These are phyloP conservation scores for Danaus melanippus DNA, from an alignment of 1,140 invertebrate species.

Conservation along the genomic window DNA sequence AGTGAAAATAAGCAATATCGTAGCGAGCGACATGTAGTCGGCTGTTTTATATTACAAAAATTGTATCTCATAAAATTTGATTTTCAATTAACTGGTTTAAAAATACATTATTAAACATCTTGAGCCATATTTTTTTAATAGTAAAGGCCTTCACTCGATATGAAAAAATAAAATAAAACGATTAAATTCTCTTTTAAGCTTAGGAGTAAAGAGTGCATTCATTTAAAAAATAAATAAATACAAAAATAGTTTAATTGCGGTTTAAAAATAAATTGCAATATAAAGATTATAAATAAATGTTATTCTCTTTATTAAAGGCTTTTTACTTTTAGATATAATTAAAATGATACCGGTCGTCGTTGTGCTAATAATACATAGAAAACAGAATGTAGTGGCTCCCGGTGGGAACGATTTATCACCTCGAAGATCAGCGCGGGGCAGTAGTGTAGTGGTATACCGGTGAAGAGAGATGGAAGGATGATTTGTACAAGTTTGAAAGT, in stretches of 20 bases:
- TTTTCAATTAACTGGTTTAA: too few relatives aligned
- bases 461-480: conserved; percentile 28
- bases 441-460: conserved; percentile 27
- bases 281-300: conserved; percentile 51
- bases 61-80: too few relatives aligned
- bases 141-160: too few relatives aligned
- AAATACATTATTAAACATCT: too few relatives aligned
- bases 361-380: conserved; percentile 31
- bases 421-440: conserved; percentile 42
- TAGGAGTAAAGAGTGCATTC: not conserved
- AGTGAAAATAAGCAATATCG: too few relatives aligned
- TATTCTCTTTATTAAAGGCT: conserved; percentile 35
- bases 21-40: too few relatives aligned
- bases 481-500: conserved; percentile 24
- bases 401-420: conserved; percentile 54
- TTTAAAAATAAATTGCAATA: conserved; percentile 41
- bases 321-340: conserved; percentile 49
- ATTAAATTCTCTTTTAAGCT: not conserved
- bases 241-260: conserved; percentile 16
- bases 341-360: conserved; percentile 45
- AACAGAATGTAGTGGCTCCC: conserved; percentile 48
- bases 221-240: not conserved
- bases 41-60: too few relatives aligned
- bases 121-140: too few relatives aligned
- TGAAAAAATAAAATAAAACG: too few relatives aligned